Base-by-base conservation (phyloP, 35 echinoderm and acorn worm genomes). In the Apostichopus parvimensis region DNA sequence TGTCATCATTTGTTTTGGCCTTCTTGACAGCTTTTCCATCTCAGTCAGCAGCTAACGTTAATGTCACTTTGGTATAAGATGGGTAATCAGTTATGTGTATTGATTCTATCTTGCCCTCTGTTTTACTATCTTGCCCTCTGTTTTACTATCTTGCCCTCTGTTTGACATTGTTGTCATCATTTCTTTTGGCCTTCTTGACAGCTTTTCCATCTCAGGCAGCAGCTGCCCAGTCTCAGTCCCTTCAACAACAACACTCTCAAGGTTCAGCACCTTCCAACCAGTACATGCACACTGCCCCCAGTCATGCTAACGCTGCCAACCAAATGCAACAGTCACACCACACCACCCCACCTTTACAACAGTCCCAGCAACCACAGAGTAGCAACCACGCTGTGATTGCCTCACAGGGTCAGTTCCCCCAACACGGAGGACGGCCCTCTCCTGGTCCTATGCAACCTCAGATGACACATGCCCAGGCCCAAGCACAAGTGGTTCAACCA, bases 261-360 rank as follows among this genome's bases (percentile, higher is more conserved):
- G 89, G 72, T 79, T 34, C 89, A 56, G 89, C 89, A 22, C 89
- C 89, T 25, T 68, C 71, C 17, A 91, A 79, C 76, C 89, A 77
- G 7, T 91, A 57, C 76, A 78, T 79, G 13, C 89, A 91, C 56
- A 59, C 72, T 79, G 54, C 76, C 53, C 89, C 89, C 23, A 91
- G 77, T 73, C 86, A 72, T 53, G 86, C 86, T 57, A 88, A 34
- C 34, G 86, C 89, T 78, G 89, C 89, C 89, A 77, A 91, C 71
- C 89, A 91, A 55, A 91, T 91, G 89, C 89, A 91, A 78, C 89
- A 91, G 26, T 64, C 58, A 7, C 89, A 90, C 26, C 88, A 91
- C 89, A 91, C 89, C 6, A 91, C 89, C 6, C 89, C 89, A 91
- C 89, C 89, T 68, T 54, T 91, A 68, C 76, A 21, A 56, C 89